Evolutionary conservation across 2,113 vertebrate genomes (phyloP), one percentile per base, ranked within the genome.

Genomic region (Hassar affinis): DNA sequence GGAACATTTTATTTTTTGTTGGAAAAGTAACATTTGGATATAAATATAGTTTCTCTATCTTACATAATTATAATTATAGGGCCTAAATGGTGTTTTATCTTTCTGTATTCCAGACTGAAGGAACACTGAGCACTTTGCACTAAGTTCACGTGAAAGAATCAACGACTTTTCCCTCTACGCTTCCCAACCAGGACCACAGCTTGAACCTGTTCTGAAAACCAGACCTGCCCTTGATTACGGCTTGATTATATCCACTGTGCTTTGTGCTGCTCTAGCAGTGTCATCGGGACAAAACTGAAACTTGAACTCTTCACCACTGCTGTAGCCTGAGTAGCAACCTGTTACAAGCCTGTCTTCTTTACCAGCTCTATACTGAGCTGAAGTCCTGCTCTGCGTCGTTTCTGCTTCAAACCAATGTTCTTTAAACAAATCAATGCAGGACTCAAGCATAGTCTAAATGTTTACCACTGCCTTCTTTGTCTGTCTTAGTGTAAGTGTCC

Each of bases 71-170:
- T n/a, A n/a, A n/a, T n/a, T 27, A 0, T 6, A 20, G n/a, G 1
- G 52, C 5, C 11, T 54, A 9, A 81, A 56, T 27, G 11, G 20
- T 62, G 30, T 6, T 61, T 52, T 81, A 69, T 75, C 62, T 83
- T 80, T 77, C 38, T 90, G 68, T 89, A 52, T 0, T 81, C 51
- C 88, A 94, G 93, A 89, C 33, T 93, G 81, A 94, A 94, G 92
- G 93, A 94, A 57, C 93, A 94, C 79, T 94, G 88, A 93, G 81
- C 87, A 82, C 89, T 89, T 83, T 85, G 59, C 85, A 85, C 82
- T 71, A 25, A 47, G 35, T 27, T 33, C 7, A 6, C 22, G 57
- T 52, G 45, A 79, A 42, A 11, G 62, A n/a, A 20, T 59, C 17
- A 35, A 3, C 15, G n/a, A 18, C 22, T 64, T 54, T 54, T 0